Base-by-base conservation (phyloP, 2,113 vertebrate genomes). In the Anser brachyrhynchus region DNA sequence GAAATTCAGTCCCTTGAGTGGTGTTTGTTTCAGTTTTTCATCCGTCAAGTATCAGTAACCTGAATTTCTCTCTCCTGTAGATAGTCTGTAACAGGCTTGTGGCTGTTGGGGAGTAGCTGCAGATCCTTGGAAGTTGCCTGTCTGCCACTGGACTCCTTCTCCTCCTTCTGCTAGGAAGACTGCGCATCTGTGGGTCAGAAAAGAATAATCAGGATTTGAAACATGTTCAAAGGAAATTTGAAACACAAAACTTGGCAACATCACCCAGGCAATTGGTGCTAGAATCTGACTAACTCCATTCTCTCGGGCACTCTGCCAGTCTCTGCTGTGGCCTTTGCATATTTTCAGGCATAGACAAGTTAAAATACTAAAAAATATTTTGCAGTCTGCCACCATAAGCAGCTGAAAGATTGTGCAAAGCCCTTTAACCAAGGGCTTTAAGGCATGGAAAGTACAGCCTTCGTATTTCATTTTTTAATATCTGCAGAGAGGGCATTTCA, bases 321-420 rank as follows among this genome's bases (percentile, higher is more conserved):
- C 77, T 93, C 89, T 91, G 84, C 89, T 92, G 77, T 89, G 92
- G 89, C 91, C 96, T 93, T 92, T 95, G 84, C 91, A 89, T 93
- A 95, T 95, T 96, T 97, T 95, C 86, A 95, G 87, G 64, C 89
- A 96, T 4, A 96, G 77, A 62, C 74, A 94, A 94, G 80, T 91
- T 95, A 73, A 93, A 95, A 96, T 87, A 96, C 76, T 78, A 87
- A 94, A 91, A 94, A 95, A 96, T 92, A 95, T 94, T 96, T 95
- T 93, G 43, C 86, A 91, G 61, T 67, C 77, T 90, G 66, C 83
- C 44, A 73, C 73, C 76, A 93, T 65, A 65, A 92, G 79, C 90
- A 91, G 70, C 26, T 92, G 31, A 87, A 94, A 93, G 54, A 75
- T 26, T 76, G 57, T 33, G 31, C 21, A 51, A 83, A 79, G 73